Evolutionary conservation across 2,888 invertebrate genomes (phyloP).

Genomic region (Miltochrista miniata): DNA sequence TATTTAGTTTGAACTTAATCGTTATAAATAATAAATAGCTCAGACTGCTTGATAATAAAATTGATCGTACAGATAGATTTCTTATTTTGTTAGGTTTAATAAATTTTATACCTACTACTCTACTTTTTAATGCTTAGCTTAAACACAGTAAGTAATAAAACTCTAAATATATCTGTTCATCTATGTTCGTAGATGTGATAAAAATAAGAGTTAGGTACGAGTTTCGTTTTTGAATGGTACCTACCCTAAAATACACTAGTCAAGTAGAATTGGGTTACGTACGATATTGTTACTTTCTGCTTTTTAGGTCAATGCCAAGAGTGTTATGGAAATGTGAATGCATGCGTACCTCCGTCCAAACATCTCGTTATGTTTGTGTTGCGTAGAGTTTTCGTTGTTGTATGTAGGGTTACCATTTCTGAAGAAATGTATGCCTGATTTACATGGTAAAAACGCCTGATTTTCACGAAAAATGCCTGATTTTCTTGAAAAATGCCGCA

Average conservation of each 20-base stretch:
- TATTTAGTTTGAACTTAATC: background rate
- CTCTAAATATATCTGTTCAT: no score
- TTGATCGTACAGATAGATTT: no score
- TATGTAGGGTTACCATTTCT: no score
- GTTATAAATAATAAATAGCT: background rate
- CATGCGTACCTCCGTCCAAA: slow-evolving; percentile 27
- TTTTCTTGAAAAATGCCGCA: no score
- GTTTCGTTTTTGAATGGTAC: slow-evolving; percentile 11
- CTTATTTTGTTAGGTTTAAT: no score
- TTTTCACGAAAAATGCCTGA: no score
- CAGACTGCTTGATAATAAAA: no score
- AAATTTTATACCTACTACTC: no score
- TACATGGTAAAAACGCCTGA: no score
- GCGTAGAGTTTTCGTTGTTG: background rate
- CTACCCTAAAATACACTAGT: slow-evolving; percentile 15
- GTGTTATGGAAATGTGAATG: slow-evolving; percentile 22
- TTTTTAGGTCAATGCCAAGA: slow-evolving; percentile 53
- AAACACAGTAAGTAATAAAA: no score
- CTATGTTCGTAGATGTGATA: background rate
- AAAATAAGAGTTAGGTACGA: background rate
- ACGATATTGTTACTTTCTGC: slow-evolving; percentile 37
- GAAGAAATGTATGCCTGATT: no score
- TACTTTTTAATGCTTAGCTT: no score
- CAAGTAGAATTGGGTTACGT: slow-evolving; percentile 25
- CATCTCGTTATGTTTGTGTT: slow-evolving; percentile 17